Evolutionary conservation across 2,888 invertebrate genomes (phyloP), one percentile per base, ranked within the genome.

Genomic region (Copidosoma aretas): DNA sequence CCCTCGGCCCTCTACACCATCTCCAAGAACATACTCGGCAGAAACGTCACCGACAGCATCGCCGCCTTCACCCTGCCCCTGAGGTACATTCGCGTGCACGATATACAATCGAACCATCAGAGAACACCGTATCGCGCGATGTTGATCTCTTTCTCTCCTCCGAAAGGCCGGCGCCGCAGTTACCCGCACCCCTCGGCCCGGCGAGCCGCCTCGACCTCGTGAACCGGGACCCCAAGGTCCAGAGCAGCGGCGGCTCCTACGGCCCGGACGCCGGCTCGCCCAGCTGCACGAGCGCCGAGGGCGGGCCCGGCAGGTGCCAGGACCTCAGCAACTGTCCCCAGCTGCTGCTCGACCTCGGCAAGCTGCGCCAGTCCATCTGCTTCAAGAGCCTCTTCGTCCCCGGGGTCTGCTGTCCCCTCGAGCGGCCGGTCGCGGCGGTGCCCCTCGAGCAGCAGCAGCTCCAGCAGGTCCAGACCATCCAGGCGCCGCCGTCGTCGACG

Each of bases 371-470:
- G 78, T 95, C 95, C 0, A 86, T 96, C 14, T 96, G 96, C 79
- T 96, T 96, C 80, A 95, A 95, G 84, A 93, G 93, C 72, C 86
- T 95, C 1, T 95, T 95, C 78, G 93, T 94, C 1, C 96, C 96
- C 1, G 96, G 96, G 1, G 95, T 96, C 1, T 96, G 96, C 80
- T 96, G 96, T 82, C 95, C 95, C 0, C 75, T 83, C 12, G 84
- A 81, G 15, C 72, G n/a, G n/a, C n/a, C n/a, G n/a, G n/a, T n/a
- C n/a, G n/a, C n/a, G n/a, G n/a, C n/a, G n/a, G n/a, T n/a, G n/a
- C n/a, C n/a, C n/a, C n/a, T 83, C 12, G 84, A 81, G 17, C 72
- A 75, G 64, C 70, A 81, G 17, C 72, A 75, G 64, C 70, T 64
- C 41, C 32, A 32, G 4, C 32, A 32, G 32, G 21, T 43, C 14